phyloP scores from a whole-genome alignment of 2,797 vertebrate genomes.

The Myotis myotis region DNA sequence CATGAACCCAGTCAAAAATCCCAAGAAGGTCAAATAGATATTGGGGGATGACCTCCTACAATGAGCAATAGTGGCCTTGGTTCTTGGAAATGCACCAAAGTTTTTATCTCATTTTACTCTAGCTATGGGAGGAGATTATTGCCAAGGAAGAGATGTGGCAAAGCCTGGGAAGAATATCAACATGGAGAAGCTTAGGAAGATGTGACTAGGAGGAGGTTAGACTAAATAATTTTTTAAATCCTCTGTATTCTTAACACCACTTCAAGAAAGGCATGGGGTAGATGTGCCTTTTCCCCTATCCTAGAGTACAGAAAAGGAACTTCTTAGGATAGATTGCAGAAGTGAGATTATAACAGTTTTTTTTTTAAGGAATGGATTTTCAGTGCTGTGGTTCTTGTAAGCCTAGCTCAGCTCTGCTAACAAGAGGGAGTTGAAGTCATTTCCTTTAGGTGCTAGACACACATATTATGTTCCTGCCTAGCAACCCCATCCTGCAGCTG shows the following conservation, averaged over 20 bases:
- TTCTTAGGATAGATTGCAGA: slow-evolving; percentile 34
- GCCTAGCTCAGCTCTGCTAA: background rate
- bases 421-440: background rate
- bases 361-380: slow-evolving; percentile 33
- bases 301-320: slow-evolving; percentile 45
- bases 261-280: background rate
- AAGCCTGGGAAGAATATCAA: background rate
- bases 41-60: background rate
- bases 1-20: background rate
- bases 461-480: background rate
- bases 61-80: background rate
- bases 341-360: slow-evolving; percentile 20
- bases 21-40: background rate
- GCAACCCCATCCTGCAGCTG: background rate
- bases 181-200: background rate
- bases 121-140: background rate
- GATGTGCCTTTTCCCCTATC: background rate
- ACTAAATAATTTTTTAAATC: background rate
- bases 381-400: background rate
- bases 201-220: background rate
- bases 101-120: background rate
- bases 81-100: background rate
- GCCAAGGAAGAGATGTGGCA: background rate
- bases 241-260: background rate
- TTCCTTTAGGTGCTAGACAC: slow-evolving; percentile 9